Evolutionary conservation across 2,113 vertebrate genomes (phyloP).

Genomic region (Alethe castanea): DNA sequence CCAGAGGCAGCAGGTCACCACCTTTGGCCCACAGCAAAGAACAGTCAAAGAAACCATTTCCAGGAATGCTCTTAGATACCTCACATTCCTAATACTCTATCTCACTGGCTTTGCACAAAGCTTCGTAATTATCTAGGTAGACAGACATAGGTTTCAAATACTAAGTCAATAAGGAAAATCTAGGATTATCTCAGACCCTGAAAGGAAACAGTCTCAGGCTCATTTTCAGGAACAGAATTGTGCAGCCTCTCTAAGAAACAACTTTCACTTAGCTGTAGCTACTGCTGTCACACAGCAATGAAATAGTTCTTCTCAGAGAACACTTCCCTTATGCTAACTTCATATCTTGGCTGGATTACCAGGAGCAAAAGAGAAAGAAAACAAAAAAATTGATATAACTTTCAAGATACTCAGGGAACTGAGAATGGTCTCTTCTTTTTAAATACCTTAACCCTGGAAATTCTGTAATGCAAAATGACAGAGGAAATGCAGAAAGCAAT

Average conservation of each 20-base stretch:
- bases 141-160: neutral
- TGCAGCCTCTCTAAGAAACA: too few species aligned
- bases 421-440: neutral
- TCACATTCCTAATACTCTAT: neutral
- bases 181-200: neutral
- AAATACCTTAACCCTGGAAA: neutral
- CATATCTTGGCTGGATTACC: too few species aligned
- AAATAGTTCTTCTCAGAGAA: too few species aligned
- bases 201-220: neutral
- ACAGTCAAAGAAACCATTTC: neutral
- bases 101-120: neutral
- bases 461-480: neutral
- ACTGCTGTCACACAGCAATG: too few species aligned
- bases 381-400: neutral
- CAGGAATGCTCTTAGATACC: neutral
- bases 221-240: too few species aligned
- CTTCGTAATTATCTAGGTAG: neutral
- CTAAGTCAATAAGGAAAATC: neutral
- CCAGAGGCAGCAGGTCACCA: neutral
- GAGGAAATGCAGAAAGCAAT: neutral
- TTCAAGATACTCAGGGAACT: neutral
- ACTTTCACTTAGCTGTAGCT: too few species aligned
- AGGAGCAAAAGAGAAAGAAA: too few species aligned
- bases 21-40: neutral
- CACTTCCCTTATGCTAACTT: too few species aligned